Base-by-base conservation (phyloP, 2,888 invertebrate genomes). In the Acanthococcus lagerstroemiae region DNA sequence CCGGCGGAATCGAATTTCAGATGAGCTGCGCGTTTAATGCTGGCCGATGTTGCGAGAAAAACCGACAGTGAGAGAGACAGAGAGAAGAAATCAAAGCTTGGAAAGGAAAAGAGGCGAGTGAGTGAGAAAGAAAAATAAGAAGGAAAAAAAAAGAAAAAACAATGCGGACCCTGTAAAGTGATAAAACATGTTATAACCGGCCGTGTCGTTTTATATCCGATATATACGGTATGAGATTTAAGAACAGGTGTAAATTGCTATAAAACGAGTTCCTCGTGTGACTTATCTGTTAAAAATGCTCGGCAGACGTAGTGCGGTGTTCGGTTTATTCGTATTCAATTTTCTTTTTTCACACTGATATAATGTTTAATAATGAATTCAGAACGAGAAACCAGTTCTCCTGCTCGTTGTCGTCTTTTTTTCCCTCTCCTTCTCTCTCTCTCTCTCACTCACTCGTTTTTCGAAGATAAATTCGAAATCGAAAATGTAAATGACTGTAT, bases 221-320 rank as follows among this genome's bases (percentile, higher is more conserved):
- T 45, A 19, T 7, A 45, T 4, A 4, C 19, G 15, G 46, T 48
- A 60, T 17, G 19, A 60, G 52, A 63, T 63, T 54, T 37, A 24
- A 54, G 63, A 63, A 63, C 63, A 63, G 63, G 63, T 63, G 63
- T 63, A 54, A 63, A 63, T 63, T 54, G 50, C 52, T 21, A n/a
- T 24, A 3, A 45, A 30, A 52, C 63, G 24, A 54, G 52, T 54
- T 63, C 52, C 48, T 48, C 21, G 6, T 19, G 52, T 52, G 52
- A 52, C 52, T 52, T 52, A 52, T 52, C 52, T 52, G 52, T 52
- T 52, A 52, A 52, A 52, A 52, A 52, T 52, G 22, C 24, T 52
- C 12, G 7, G 52, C 24, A 52, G 52, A 52, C 24, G 22, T 15
- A 4, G 7, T 21, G 37, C 37, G 21, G 21, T 9, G 24, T 24